Conservation (phyloP, 2,888 invertebrate species). For the Sceliomorpha sp. region DNA sequence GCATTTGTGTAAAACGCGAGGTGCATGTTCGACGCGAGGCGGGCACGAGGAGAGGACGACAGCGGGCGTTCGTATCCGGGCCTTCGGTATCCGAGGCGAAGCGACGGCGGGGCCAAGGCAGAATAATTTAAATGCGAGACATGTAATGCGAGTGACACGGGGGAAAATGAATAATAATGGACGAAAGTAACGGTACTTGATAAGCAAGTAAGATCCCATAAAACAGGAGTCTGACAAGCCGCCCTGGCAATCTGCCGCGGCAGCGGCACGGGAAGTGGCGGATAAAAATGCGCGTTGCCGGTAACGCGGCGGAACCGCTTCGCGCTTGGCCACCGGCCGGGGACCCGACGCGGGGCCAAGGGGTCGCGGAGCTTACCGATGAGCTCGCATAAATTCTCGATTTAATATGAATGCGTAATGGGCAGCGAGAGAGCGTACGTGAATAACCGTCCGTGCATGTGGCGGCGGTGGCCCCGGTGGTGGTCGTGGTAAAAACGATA, state of each 20-base stretch:
- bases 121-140: conserved; percentile 34
- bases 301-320: background rate
- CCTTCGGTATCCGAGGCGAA: conserved; percentile 4
- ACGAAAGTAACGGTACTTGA: conserved; percentile 14
- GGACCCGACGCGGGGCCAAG: background rate
- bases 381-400: conserved; percentile 58
- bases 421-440: conserved; percentile 29
- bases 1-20: too few relatives aligned
- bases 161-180: conserved; percentile 32
- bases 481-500: conserved; percentile 32
- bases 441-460: conserved; percentile 27
- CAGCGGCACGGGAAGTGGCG: conserved; percentile 1
- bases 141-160: conserved; percentile 21
- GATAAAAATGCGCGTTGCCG: conserved; percentile 12
- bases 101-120: conserved; percentile 19
- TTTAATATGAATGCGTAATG: conserved; percentile 59
- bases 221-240: conserved; percentile 13
- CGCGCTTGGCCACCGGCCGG: too few relatives aligned
- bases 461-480: conserved; percentile 19
- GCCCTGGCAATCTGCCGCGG: conserved; percentile 5
- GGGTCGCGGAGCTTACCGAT: conserved; percentile 38
- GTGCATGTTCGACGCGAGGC: too few relatives aligned
- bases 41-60: too few relatives aligned
- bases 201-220: conserved; percentile 27
- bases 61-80: too few relatives aligned